Conservation (phyloP, 2,888 invertebrate genomes). For the Pseudolycoriella hygida region DNA sequence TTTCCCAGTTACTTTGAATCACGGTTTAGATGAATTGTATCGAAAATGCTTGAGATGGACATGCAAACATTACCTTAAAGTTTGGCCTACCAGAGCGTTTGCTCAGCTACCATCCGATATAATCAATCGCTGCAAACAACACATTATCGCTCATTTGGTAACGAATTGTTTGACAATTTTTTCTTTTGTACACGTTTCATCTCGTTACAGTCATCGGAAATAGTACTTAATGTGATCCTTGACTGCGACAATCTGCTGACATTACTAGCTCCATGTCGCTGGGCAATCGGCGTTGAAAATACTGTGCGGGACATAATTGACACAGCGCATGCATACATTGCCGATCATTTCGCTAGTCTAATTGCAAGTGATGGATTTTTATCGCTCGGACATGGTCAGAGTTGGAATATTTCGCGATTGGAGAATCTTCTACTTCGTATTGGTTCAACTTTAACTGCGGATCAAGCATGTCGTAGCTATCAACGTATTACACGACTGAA, state of each 20-base stretch:
- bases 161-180: too few species aligned
- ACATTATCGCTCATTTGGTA: slow-evolving; percentile 61
- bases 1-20: slow-evolving; percentile 66
- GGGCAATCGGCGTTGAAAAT: slow-evolving; percentile 54
- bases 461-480: slow-evolving; percentile 69
- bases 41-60: slow-evolving; percentile 77
- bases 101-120: slow-evolving; percentile 68
- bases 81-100: slow-evolving; percentile 86
- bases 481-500: slow-evolving; percentile 27
- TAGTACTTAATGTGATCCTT: slow-evolving; percentile 64
- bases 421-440: slow-evolving; percentile 66
- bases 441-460: slow-evolving; percentile 60
- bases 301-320: slow-evolving; percentile 65
- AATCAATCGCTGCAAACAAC: slow-evolving; percentile 66
- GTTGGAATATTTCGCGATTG: slow-evolving; percentile 54
- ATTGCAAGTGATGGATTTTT: slow-evolving; percentile 48
- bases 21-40: slow-evolving; percentile 74
- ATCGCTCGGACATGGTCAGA: slow-evolving; percentile 47
- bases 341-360: slow-evolving; percentile 59
- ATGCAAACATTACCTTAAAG: slow-evolving; percentile 64
- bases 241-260: slow-evolving; percentile 68
- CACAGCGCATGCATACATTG: slow-evolving; percentile 60
- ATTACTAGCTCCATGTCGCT: slow-evolving; percentile 59
- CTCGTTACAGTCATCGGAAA: slow-evolving; percentile 45
- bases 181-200: slow-evolving; percentile 4